Percentiles rank a stretch among this genome's conserved stretches.
Conservation (phyloP, 1,140 invertebrate species). For the Maconellicoccus hirsutus region DNA sequence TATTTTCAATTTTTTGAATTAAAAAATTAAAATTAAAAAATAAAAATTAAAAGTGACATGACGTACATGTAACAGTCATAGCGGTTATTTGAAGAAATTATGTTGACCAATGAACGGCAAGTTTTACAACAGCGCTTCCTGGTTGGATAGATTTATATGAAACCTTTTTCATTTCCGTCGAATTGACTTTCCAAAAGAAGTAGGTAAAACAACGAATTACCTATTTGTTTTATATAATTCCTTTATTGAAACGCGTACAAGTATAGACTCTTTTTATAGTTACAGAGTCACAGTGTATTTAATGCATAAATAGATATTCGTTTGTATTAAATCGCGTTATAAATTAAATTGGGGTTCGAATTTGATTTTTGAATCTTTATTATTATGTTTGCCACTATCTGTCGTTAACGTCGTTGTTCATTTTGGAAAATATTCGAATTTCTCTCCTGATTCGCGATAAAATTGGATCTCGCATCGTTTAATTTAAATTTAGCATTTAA, state of each 20-base stretch:
- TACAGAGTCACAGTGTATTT: slow-evolving; percentile 15
- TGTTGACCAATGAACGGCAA: no score
- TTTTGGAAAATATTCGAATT: neutral
- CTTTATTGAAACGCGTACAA: neutral
- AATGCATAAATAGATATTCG: slow-evolving; percentile 21
- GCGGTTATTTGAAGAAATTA: no score
- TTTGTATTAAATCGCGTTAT: slow-evolving; percentile 18
- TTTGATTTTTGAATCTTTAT: neutral
- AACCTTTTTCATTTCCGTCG: no score
- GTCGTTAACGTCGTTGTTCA: neutral
- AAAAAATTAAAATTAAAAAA: no score
- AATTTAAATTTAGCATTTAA: neutral
- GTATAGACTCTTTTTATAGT: neutral
- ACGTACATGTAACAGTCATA: no score
- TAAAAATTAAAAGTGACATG: no score
- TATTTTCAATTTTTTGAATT: no score
- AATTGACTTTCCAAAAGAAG: no score
- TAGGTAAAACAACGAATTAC: neutral
- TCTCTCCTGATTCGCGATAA: neutral
- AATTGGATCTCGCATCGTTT: neutral
- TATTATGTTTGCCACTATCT: neutral
- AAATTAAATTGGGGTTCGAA: neutral
- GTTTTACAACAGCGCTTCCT: no score
- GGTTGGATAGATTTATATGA: no score
- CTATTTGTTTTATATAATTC: neutral